A percentile compares a stretch with the other conserved stretches of the same genome.
Evolutionary conservation across 35 echinoderm and acorn worm species (phyloP).

Genomic region (Nesometra sesokonis): DNA sequence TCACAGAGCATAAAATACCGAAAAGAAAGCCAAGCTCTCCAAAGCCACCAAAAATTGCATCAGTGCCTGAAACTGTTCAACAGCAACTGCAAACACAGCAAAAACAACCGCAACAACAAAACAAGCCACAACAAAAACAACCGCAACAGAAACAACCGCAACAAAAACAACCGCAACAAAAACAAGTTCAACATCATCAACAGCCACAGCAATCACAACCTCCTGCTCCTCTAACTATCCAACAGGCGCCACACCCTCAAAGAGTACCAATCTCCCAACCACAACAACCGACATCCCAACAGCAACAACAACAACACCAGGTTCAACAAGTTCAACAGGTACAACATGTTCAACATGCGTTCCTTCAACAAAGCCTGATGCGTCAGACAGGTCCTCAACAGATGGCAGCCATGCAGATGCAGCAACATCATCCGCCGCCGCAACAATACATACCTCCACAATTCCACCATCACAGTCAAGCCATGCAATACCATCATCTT

Average conservation of each 20-base stretch:
- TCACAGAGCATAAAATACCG: background rate
- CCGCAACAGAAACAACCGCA: background rate
- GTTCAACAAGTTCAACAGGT: background rate
- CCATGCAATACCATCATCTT: background rate
- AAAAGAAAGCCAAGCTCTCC: background rate
- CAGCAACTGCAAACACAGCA: background rate
- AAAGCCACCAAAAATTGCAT: background rate
- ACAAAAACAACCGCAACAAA: background rate
- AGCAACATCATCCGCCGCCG: background rate
- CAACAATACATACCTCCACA: background rate
- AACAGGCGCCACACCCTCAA: background rate
- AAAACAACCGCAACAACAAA: background rate
- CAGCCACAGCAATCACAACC: background rate
- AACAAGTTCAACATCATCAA: background rate
- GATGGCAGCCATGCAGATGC: background rate
- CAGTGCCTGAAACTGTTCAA: background rate
- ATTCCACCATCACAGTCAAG: background rate
- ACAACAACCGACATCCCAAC: background rate
- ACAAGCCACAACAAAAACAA: background rate
- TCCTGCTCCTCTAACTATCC: background rate
- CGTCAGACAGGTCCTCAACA: background rate
- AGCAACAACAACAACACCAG: background rate
- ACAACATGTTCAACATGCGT: background rate
- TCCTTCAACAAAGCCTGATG: background rate
- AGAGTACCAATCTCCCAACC: background rate